A percentile compares a stretch with the other conserved stretches of the same genome.
phyloP scores from a whole-genome alignment of 2,888 invertebrate genomes.

The Apotomis betuletana region DNA sequence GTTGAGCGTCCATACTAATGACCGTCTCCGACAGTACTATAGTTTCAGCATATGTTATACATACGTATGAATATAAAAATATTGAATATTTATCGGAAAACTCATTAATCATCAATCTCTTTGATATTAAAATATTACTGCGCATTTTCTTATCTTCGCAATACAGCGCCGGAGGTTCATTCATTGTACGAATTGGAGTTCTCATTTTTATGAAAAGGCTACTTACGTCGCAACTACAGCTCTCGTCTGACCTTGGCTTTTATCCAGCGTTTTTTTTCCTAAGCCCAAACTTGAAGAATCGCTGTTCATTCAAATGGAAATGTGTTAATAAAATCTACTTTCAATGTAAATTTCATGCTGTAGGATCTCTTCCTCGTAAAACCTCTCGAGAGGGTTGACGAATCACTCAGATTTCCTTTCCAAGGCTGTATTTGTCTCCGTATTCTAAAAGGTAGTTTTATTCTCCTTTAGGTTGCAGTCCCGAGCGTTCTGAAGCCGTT shows the following conservation, averaged over 20 bases:
- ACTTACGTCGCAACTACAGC: constrained; percentile 1
- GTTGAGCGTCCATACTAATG: too few relatives aligned
- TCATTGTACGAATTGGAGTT: not conserved
- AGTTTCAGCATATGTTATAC: too few relatives aligned
- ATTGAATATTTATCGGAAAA: not conserved
- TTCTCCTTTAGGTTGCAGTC: not conserved
- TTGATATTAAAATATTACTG: not conserved
- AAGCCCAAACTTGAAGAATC: constrained; percentile 10
- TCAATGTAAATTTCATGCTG: constrained; percentile 8
- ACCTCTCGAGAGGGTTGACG: not conserved
- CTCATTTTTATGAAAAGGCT: not conserved
- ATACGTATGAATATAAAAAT: too few relatives aligned
- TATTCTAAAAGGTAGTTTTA: not conserved
- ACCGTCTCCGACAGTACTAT: too few relatives aligned
- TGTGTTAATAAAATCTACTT: constrained; percentile 1
- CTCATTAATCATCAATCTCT: not conserved
- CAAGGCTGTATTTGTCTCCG: not conserved
- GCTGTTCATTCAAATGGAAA: constrained; percentile 8
- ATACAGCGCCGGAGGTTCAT: not conserved
- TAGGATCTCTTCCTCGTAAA: not conserved
- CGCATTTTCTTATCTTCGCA: not conserved
- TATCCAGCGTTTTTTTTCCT: constrained; percentile 14
- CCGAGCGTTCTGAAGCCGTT: not conserved
- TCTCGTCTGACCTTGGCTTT: constrained; percentile 24
- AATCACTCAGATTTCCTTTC: not conserved